These are phyloP conservation scores for Drosophila falleni DNA, from an alignment of 2,888 invertebrate genomes.

Conservation along the genomic window DNA sequence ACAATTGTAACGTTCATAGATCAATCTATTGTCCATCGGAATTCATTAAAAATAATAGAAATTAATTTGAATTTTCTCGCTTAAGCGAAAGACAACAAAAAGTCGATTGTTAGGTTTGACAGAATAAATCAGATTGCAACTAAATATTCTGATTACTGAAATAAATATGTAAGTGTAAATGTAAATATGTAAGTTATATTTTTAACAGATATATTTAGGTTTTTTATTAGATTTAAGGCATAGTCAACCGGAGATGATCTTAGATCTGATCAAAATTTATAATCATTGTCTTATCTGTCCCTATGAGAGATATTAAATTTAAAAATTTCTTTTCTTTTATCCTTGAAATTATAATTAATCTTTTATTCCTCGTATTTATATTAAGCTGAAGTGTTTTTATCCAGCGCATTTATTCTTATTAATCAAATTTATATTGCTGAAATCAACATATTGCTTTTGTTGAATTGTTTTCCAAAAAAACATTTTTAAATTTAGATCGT, in stretches of 20 bases:
- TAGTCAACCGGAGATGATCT: neutral
- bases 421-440: constrained; percentile 28
- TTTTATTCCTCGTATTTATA: constrained; percentile 6
- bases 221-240: too few relatives aligned
- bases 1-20: constrained; percentile 15
- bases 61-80: constrained; percentile 16
- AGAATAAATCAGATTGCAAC: neutral
- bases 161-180: neutral
- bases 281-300: neutral
- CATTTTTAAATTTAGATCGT: constrained; percentile 20
- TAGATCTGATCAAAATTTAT: neutral
- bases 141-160: neutral
- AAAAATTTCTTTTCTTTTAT: neutral
- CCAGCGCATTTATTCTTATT: constrained; percentile 21
- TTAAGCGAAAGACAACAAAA: neutral
- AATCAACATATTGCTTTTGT: neutral
- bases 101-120: neutral
- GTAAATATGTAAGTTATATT: neutral
- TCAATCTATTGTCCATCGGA: constrained; percentile 13
- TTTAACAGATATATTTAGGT: too few relatives aligned
- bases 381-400: constrained; percentile 13
- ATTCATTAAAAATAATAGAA: constrained; percentile 16
- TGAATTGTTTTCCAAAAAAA: constrained; percentile 9
- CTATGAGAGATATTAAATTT: neutral
- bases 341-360: constrained; percentile 1